Conservation (phyloP, 2,797 vertebrate species). For the Phalanger gymnotis region DNA sequence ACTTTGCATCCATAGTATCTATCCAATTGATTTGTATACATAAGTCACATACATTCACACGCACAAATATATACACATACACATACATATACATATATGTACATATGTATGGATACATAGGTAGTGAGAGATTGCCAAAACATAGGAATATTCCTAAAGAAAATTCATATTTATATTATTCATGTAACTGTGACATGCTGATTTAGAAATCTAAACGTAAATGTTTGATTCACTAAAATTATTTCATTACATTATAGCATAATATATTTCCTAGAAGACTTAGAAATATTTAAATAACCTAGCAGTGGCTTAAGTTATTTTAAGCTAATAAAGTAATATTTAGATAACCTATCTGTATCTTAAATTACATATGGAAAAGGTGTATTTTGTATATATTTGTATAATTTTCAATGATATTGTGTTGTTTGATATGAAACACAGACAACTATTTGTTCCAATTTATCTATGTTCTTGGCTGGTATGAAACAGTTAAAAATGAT, state of each 20-base stretch:
- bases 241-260: neutral
- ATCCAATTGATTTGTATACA: neutral
- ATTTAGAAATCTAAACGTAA: neutral
- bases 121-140: neutral
- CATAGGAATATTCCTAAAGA: neutral
- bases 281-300: neutral
- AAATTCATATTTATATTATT: neutral
- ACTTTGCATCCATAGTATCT: neutral
- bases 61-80: too few relatives aligned
- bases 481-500: neutral
- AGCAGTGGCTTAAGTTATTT: neutral
- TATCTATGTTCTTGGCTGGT: neutral
- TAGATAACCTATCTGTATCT: neutral
- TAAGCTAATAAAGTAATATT: neutral
- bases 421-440: too few relatives aligned
- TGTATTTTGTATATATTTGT: neutral
- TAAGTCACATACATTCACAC: too few relatives aligned
- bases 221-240: neutral
- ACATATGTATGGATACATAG: too few relatives aligned
- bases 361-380: neutral
- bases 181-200: neutral
- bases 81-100: too few relatives aligned
- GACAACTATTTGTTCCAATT: neutral
- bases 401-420: neutral
- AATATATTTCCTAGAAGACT: neutral